Percentiles rank a stretch among this genome's conserved stretches.
Conservation (phyloP, 1,140 invertebrate genomes). For the Bombus terrestris region DNA sequence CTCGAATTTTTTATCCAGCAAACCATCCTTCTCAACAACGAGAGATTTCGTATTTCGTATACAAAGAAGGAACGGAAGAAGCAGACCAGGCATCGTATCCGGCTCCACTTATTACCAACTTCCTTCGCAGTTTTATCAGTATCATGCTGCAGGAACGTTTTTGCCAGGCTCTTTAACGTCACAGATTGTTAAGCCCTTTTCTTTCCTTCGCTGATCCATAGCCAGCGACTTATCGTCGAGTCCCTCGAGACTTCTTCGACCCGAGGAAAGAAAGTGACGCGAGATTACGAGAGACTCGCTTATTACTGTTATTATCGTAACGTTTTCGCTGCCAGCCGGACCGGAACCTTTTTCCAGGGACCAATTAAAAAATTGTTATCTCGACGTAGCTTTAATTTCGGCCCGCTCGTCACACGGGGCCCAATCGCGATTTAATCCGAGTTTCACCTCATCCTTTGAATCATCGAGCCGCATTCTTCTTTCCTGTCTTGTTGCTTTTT, state of each 20-base stretch:
- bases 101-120: constrained; percentile 16
- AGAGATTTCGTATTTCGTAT: neutral
- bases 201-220: constrained; percentile 10
- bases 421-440: constrained; percentile 22
- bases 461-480: neutral
- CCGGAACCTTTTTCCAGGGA: neutral
- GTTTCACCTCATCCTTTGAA: neutral
- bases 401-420: neutral
- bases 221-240: constrained; percentile 19
- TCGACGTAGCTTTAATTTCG: constrained; percentile 25
- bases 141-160: neutral
- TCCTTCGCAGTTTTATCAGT: constrained; percentile 18
- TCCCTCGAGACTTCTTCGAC: neutral
- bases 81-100: neutral
- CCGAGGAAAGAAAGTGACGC: constrained; percentile 20
- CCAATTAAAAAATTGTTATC: constrained; percentile 48
- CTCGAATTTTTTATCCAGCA: neutral
- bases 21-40: neutral
- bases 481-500: no score
- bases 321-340: constrained; percentile 4
- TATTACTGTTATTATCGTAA: constrained; percentile 37
- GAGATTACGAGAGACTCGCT: constrained; percentile 27
- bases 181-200: constrained; percentile 7
- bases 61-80: neutral
- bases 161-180: constrained; percentile 24